Evolutionary conservation across 2,888 invertebrate species (phyloP), one percentile per base, ranked within the genome.

Genomic region (Epirrita christyi): DNA sequence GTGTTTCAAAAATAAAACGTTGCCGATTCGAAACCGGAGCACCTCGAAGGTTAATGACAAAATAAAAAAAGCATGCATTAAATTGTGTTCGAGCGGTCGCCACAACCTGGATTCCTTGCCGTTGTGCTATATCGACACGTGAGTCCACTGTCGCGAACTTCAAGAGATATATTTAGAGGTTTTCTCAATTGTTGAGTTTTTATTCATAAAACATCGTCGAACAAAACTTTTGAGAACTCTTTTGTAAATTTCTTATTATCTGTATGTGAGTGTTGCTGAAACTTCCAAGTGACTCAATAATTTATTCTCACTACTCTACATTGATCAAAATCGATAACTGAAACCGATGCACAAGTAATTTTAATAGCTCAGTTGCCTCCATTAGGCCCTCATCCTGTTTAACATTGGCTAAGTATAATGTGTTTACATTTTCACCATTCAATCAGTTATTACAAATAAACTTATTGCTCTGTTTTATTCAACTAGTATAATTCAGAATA

Each of bases 1-100:
- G 86, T 80, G 88, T 85, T 87, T 86, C 87, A 82, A 87, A 89
- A 90, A 90, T 89, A 90, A 88, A 88, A 83, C 87, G 86, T 85
- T 84, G 85, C 83, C 82, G 85, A 86, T 87, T 84, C 84, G 84
- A 84, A 88, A 86, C 85, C 87, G 86, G 89, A 88, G 88, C 89
- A 87, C 84, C 83, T 75, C 84, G 89, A 89, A 90, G 90, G 89
- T 89, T 89, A 89, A 88, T 89, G 88, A 89, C 87, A 88, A 86
- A 88, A 87, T 88, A 87, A 88, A 67, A n/a, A 86, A 88, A 83
- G 78, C 86, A 81, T 85, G 83, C 85, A 86, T 86, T 84, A 83
- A 88, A 85, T 78, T 73, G 80, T 85, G 83, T 83, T 81, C 65
- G 63, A 75, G 70, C 79, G 75, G 70, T 66, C 69, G 67, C 68